phyloP scores from a whole-genome alignment of 35 echinoderm and acorn worm species.

The Ptychodera flava region DNA sequence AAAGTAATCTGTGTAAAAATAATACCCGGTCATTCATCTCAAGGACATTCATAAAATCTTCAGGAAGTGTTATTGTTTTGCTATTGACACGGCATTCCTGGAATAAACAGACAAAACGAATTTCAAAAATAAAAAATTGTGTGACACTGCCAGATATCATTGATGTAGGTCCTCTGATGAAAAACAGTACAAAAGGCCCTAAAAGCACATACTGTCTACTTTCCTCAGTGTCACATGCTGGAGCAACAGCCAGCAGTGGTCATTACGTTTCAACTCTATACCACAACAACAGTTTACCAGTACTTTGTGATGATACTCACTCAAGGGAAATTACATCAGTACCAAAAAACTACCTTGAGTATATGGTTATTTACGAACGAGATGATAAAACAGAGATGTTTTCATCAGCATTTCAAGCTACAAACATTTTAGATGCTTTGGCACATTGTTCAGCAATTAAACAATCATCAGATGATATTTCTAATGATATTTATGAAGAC shows the following conservation, averaged over 20 bases:
- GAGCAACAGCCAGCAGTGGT: neutral
- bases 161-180: neutral
- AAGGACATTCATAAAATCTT: neutral
- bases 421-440: neutral
- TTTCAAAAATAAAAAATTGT: neutral
- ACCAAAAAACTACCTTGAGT: neutral
- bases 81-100: neutral
- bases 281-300: neutral
- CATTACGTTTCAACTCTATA: neutral
- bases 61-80: neutral
- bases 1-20: neutral
- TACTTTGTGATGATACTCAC: neutral
- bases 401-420: neutral
- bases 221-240: neutral
- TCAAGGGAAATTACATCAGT: neutral
- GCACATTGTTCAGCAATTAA: neutral
- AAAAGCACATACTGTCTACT: neutral
- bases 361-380: neutral
- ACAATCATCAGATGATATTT: neutral
- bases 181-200: neutral
- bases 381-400: neutral
- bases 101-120: neutral
- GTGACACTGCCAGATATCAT: neutral
- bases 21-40: neutral
- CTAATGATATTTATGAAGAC: neutral